Percentiles rank a stretch among this genome's conserved stretches.
These are phyloP conservation scores for Zaprionus bogoriensis DNA, from an alignment of 2,888 invertebrate species.

Conservation along the genomic window DNA sequence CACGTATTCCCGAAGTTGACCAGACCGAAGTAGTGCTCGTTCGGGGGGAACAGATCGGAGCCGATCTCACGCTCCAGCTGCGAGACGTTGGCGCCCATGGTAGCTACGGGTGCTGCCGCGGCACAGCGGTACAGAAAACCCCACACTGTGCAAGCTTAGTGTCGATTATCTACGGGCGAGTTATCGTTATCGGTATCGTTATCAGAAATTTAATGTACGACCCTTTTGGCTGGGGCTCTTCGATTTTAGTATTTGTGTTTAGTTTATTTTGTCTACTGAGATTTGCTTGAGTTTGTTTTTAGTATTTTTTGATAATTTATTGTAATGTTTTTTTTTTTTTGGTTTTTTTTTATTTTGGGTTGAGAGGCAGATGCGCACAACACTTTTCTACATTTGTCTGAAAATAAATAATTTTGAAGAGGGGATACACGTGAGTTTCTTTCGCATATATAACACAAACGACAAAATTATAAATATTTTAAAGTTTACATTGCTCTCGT, in stretches of 20 bases:
- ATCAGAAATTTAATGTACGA: background rate
- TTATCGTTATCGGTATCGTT: constrained; percentile 9
- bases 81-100: constrained; percentile 98
- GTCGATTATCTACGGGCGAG: constrained; percentile 9
- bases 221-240: background rate
- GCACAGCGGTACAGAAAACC: constrained; percentile 64
- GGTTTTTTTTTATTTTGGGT: constrained; percentile 32
- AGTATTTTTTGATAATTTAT: constrained; percentile 20
- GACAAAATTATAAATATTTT: constrained; percentile 67
- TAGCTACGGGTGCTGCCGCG: constrained; percentile 64
- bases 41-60: constrained; percentile 98
- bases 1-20: constrained; percentile 99
- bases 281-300: constrained; percentile 10
- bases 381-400: constrained; percentile 76
- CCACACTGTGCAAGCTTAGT: constrained; percentile 60
- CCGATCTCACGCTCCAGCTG: constrained; percentile 99
- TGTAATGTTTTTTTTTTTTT: constrained; percentile 29
- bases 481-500: constrained; percentile 50
- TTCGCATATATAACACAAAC: constrained; percentile 69
- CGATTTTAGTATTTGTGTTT: background rate
- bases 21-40: constrained; percentile 99
- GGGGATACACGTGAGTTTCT: constrained; percentile 82
- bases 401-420: constrained; percentile 83
- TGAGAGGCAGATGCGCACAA: constrained; percentile 68
- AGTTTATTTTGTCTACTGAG: background rate